Base-by-base conservation (phyloP, 2,113 vertebrate species). In the Lutjanus erythropterus region DNA sequence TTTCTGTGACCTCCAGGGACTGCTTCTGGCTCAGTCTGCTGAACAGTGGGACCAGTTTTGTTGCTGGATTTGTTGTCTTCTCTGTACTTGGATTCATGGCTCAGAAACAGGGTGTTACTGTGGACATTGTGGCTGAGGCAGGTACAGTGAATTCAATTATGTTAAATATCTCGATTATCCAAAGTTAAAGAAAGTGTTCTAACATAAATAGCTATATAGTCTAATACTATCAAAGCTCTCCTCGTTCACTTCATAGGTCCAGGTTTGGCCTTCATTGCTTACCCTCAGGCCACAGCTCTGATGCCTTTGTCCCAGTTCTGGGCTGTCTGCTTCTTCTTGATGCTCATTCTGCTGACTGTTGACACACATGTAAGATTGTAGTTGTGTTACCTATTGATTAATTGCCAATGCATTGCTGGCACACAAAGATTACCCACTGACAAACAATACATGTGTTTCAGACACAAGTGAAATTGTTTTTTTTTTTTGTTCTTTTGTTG, bases 21-120 rank as follows among this genome's bases (percentile, higher is more conserved):
- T 89, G 89, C 27, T 80, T 94, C 3, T 89, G 85, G 83, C 58
- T 94, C 67, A 91, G 92, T 66, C 50, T 92, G 70, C 77, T 95
- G 41, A 95, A 95, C 88, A 90, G 92, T 16, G 79, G 53, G 5
- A 94, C 93, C 78, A 94, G 94, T 67, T 71, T 94, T 12, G 70
- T 94, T 23, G 90, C 91, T 64, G 94, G 94, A 15, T 81, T 89
- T 39, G 84, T 78, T 0, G 78, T 81, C 52, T 87, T 87, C 81
- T 88, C 86, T 4, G 83, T 95, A 6, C 84, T 94, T 33, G 93
- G 93, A 16, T 94, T 94, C 87, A 95, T 95, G 94, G 91, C 94
- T 53, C 60, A 91, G 8, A 71, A 90, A 60, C 92, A 88, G 29
- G 91, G 89, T 3, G 89, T 90, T 41, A 47, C 65, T 55, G 80